phyloP scores from a whole-genome alignment of 2,797 vertebrate genomes.

The Chelon auratus region DNA sequence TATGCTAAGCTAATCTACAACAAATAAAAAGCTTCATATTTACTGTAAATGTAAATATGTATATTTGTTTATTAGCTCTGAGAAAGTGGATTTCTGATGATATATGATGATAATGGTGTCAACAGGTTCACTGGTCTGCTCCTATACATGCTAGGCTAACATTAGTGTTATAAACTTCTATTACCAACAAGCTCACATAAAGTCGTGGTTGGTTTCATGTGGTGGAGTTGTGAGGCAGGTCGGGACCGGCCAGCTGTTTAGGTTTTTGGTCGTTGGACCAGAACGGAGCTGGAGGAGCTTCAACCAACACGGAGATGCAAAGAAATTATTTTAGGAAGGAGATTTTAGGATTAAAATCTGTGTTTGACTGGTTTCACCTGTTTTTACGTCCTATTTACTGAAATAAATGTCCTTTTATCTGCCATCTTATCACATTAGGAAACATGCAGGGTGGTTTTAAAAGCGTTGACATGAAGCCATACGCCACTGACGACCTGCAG shows the following conservation, averaged over 20 bases:
- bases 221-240: background rate
- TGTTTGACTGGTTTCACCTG: too few relatives aligned
- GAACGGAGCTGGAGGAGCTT: background rate
- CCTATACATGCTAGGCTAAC: too few relatives aligned
- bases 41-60: too few relatives aligned
- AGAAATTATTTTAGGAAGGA: background rate
- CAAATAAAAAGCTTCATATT: too few relatives aligned
- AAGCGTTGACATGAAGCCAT: background rate
- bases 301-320: background rate
- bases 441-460: background rate
- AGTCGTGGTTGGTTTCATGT: background rate
- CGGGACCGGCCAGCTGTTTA: slow-evolving; percentile 21
- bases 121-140: too few relatives aligned
- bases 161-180: too few relatives aligned
- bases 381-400: too few relatives aligned
- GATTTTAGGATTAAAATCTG: background rate
- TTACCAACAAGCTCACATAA: background rate
- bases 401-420: background rate
- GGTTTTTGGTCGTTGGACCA: slow-evolving; percentile 12
- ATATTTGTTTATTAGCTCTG: too few relatives aligned
- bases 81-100: too few relatives aligned
- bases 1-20: too few relatives aligned
- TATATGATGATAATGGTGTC: too few relatives aligned
- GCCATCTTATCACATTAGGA: background rate
- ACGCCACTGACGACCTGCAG: background rate